Conservation (phyloP, 2,888 invertebrate species). For the Clistopyga incitator region DNA sequence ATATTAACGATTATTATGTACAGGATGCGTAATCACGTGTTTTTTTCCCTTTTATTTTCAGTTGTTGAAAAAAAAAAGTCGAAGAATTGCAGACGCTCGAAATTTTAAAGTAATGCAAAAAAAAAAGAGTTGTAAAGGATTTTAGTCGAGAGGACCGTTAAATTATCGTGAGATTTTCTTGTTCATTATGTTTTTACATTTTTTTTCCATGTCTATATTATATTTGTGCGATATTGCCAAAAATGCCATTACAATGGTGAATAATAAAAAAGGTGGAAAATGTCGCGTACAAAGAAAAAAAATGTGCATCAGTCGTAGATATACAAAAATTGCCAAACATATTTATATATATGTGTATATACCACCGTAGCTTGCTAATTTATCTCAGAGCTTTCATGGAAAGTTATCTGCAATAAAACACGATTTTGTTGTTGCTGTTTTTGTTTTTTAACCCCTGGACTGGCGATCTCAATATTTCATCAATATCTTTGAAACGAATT, state of each 20-base stretch:
- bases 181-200: constrained; percentile 30
- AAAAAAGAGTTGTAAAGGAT: constrained; percentile 6
- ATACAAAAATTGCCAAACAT: constrained; percentile 45
- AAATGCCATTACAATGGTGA: constrained; percentile 79
- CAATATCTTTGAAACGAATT: no score
- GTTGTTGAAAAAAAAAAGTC: neutral
- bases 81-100: no score
- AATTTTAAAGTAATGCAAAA: constrained; percentile 3
- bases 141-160: constrained; percentile 46
- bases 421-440: constrained; percentile 15
- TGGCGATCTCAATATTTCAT: no score
- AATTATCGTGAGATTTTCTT: constrained; percentile 48
- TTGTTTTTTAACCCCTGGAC: no score
- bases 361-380: constrained; percentile 33
- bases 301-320: constrained; percentile 63
- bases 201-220: constrained; percentile 66
- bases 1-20: constrained; percentile 51
- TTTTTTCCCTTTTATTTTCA: constrained; percentile 15
- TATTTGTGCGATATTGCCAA: constrained; percentile 80
- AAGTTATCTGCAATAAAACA: constrained; percentile 19
- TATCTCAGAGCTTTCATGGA: constrained; percentile 33
- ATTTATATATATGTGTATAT: constrained; percentile 26
- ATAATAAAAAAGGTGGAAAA: constrained; percentile 71
- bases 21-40: constrained; percentile 36
- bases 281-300: constrained; percentile 59